Conservation (phyloP, 1,140 invertebrate genomes). For the Atta texana region DNA sequence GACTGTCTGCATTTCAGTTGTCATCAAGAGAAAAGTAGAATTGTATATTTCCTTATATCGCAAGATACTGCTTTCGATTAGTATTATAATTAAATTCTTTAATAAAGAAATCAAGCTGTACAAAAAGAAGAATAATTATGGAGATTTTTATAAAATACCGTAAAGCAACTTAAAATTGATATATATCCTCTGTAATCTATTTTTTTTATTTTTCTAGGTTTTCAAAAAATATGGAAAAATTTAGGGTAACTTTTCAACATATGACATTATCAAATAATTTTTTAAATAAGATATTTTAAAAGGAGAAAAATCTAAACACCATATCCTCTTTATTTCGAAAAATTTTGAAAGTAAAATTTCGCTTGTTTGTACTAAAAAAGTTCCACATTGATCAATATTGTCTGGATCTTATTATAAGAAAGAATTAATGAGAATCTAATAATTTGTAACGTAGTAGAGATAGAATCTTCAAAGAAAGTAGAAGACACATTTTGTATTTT, state of each 20-base stretch:
- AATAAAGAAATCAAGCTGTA: background rate
- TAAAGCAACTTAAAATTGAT: background rate
- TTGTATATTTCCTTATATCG: background rate
- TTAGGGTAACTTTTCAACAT: too few species aligned
- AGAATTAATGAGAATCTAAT: background rate
- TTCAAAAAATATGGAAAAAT: too few species aligned
- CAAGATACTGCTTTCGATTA: background rate
- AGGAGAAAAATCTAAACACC: too few species aligned
- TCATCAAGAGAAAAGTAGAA: background rate
- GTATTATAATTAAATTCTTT: background rate
- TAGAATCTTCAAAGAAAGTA: background rate
- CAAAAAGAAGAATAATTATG: background rate
- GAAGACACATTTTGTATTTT: background rate
- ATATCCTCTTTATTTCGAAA: too few species aligned
- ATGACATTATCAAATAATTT: too few species aligned
- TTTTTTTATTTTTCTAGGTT: too few species aligned
- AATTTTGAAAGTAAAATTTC: too few species aligned
- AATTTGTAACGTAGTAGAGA: background rate
- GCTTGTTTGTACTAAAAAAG: too few species aligned
- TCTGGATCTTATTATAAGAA: background rate
- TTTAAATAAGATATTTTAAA: too few species aligned
- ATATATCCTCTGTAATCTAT: too few species aligned
- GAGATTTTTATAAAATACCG: background rate
- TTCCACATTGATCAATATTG: background rate
- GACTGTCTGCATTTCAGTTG: background rate